These are phyloP conservation scores for Emydoidea blandingii DNA, from an alignment of 2,797 vertebrate species.

Conservation along the genomic window DNA sequence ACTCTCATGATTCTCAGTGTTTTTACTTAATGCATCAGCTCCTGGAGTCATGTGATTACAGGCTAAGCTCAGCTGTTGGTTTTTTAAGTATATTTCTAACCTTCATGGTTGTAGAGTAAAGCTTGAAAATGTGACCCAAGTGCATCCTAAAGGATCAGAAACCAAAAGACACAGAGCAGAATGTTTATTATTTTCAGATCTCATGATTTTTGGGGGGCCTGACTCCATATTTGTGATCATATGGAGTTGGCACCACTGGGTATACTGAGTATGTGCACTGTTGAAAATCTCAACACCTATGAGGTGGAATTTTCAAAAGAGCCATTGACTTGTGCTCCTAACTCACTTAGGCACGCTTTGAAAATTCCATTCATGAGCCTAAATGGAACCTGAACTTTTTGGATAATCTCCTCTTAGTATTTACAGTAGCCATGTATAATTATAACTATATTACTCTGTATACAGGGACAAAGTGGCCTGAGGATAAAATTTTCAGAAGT, in stretches of 20 bases:
- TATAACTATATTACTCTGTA: background rate
- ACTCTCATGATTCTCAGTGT: background rate
- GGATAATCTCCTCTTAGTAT: background rate
- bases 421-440: background rate
- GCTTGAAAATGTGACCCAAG: background rate
- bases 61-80: background rate
- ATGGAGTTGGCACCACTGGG: background rate
- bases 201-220: too few relatives aligned
- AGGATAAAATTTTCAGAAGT: background rate
- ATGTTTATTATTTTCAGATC: too few relatives aligned
- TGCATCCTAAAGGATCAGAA: background rate
- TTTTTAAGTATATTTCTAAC: background rate
- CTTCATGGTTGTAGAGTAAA: background rate
- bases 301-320: background rate
- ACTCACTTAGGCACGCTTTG: background rate
- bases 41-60: background rate
- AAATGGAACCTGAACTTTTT: background rate
- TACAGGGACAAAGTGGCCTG: background rate
- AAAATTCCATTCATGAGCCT: background rate
- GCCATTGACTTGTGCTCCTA: background rate
- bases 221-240: background rate
- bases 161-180: too few relatives aligned
- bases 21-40: background rate
- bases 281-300: background rate
- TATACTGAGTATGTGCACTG: background rate